Percentiles rank a stretch among this genome's conserved stretches.
These are phyloP conservation scores for Zosterops japonicus DNA, from an alignment of 2,113 vertebrate species.

Conservation along the genomic window DNA sequence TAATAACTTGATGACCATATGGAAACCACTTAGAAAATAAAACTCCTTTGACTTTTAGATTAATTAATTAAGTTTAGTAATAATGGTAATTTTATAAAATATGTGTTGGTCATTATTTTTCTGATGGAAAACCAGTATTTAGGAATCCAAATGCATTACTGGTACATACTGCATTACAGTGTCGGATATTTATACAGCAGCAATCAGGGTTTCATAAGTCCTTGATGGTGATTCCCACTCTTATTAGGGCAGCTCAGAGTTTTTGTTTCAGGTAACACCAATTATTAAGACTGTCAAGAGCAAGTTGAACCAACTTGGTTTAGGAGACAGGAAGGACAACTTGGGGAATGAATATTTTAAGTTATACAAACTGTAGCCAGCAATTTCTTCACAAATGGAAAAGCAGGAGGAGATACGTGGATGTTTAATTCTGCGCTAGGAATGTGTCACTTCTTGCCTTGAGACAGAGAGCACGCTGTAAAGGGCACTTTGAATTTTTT, in stretches of 20 bases:
- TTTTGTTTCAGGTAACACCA: background rate
- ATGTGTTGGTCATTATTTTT: background rate
- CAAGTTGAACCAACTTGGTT: background rate
- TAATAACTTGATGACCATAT: background rate
- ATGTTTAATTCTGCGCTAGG: background rate
- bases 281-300: background rate
- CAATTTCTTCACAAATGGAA: background rate
- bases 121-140: background rate
- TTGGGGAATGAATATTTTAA: background rate
- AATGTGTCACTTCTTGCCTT: background rate
- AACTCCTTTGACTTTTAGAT: background rate
- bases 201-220: background rate
- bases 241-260: background rate
- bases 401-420: background rate
- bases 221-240: background rate
- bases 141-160: background rate
- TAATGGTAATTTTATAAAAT: background rate
- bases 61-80: background rate
- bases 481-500: background rate
- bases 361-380: background rate
- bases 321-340: background rate
- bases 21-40: background rate
- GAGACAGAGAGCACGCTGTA: background rate
- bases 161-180: background rate
- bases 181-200: background rate